Base-by-base conservation (phyloP, 1,140 invertebrate genomes). In the Maconellicoccus hirsutus region DNA sequence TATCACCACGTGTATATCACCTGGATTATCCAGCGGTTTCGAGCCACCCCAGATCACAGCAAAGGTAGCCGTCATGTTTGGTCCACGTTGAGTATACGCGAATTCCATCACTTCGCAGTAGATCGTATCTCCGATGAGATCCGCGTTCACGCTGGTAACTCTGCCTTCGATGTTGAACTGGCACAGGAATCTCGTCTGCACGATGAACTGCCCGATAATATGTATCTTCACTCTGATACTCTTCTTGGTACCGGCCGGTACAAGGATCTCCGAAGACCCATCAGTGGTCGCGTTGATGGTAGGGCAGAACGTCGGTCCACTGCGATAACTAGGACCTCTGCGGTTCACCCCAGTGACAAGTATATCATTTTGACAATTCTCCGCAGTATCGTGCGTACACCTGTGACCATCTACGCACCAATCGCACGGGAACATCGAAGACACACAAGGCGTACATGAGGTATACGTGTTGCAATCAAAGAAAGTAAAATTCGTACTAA, bases 401-500 rank as follows among this genome's bases (percentile, higher is more conserved):
- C 93, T 84, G 80, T 98, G 94, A 19, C 92, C 93, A 78, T 96
- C 93, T 3, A 98, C 94, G 81, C 95, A 98, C 94, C 94, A 96
- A 80, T 96, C 93, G 78, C 94, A 96, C 0, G 93, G 94, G 78
- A 95, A 96, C 19, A 87, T 89, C 1, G 92, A 94, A 23, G 92
- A 94, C 0, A 96, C 94, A 80, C 94, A 96, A 75, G 92, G 89
- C 14, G 92, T 95, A 79, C 94, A 96, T 42, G 93, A 94, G 74
- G 87, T 91, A 81, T 98, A 96, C 4, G 94, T 94, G 77, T 92
- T 94, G 81, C 95, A 98, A 79, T 98, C 94, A 78, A 97, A 98
- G 80, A 98, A 98, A 0, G 93, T 97, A 78, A 98, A 97, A 79
- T 96, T 94, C 2, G 94, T 96, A 0, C 92, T 92, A 12, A 98